These are phyloP conservation scores for Trachops cirrhosus DNA, from an alignment of 2,797 vertebrate species.

Conservation along the genomic window DNA sequence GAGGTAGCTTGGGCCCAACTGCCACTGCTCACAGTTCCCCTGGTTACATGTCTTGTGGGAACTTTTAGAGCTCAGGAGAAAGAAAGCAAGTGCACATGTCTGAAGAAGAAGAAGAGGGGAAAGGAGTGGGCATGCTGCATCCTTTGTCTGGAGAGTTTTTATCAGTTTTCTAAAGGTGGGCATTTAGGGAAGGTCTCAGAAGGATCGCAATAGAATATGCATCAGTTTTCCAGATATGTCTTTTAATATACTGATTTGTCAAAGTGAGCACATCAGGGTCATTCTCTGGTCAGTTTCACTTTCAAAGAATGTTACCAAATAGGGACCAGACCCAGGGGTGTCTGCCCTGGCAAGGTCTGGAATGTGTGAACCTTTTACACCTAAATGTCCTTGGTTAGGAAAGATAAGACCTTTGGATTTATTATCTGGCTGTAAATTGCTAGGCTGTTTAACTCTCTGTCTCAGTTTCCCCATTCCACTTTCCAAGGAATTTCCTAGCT, in stretches of 20 bases:
- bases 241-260: background rate
- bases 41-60: background rate
- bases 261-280: background rate
- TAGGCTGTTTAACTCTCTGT: too few species aligned
- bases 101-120: background rate
- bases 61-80: background rate
- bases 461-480: background rate
- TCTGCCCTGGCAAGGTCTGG: background rate
- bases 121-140: too few species aligned
- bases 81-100: background rate
- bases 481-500: background rate
- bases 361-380: background rate
- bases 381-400: background rate
- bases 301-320: background rate
- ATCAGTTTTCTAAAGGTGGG: background rate
- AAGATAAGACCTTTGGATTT: background rate
- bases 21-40: background rate
- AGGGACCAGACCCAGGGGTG: fast-evolving
- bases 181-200: background rate
- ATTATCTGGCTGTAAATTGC: background rate
- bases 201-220: background rate
- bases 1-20: too few species aligned
- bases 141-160: background rate
- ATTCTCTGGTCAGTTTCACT: background rate
- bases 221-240: background rate